Evolutionary conservation across 2,888 invertebrate species (phyloP).

Genomic region (Cosmia pyralina): DNA sequence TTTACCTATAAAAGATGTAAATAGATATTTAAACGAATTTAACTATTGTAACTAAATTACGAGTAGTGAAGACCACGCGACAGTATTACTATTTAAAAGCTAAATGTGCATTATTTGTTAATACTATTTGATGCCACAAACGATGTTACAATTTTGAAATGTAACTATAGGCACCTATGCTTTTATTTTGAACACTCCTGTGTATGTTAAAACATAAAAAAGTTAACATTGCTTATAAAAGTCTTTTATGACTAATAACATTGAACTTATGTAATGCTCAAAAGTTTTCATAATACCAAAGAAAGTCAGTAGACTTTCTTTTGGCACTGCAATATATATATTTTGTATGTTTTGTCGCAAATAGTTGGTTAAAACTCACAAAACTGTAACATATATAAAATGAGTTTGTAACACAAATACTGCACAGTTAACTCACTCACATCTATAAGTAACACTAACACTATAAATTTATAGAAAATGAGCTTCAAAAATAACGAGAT

Average conservation of each 20-base stretch:
- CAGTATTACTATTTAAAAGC: constrained; percentile 48
- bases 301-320: no score
- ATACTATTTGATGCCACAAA: constrained; percentile 18
- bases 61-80: constrained; percentile 77
- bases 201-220: not conserved
- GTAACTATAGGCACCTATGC: not conserved
- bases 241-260: not conserved
- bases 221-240: not conserved
- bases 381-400: not conserved
- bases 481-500: constrained; percentile 65
- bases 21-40: constrained; percentile 90
- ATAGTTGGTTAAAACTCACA: not conserved
- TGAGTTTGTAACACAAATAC: constrained; percentile 28
- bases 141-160: not conserved
- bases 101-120: constrained; percentile 65
- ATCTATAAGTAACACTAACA: constrained; percentile 58
- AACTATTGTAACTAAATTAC: constrained; percentile 81
- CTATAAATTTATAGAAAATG: constrained; percentile 66
- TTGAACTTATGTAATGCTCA: not conserved
- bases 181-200: not conserved
- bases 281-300: not conserved
- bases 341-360: not conserved
- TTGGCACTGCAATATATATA: not conserved
- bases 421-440: constrained; percentile 52
- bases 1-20: constrained; percentile 80